Evolutionary conservation across 2,888 invertebrate genomes (phyloP).

Genomic region (Cheilosia impressa): DNA sequence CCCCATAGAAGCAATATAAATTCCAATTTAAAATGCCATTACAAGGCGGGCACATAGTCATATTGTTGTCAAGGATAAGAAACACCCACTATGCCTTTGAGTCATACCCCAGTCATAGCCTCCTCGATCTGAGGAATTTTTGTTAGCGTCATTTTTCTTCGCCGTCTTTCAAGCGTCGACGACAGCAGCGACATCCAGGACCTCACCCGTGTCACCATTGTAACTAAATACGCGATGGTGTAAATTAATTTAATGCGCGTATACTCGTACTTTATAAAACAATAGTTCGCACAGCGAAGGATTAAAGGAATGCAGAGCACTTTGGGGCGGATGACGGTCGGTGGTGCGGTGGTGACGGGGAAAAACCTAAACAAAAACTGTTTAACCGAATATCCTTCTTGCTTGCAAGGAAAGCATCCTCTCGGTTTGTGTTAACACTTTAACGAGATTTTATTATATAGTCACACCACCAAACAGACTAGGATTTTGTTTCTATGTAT

Average conservation of each 20-base stretch:
- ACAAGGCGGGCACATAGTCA: conserved; percentile 68
- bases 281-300: conserved; percentile 61
- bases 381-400: conserved; percentile 51
- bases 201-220: conserved; percentile 12
- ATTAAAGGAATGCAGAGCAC: conserved; percentile 55
- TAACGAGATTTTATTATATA: conserved; percentile 78
- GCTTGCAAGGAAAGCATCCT: conserved; percentile 3
- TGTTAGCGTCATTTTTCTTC: conserved; percentile 64
- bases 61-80: conserved; percentile 51
- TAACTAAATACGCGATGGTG: conserved; percentile 69
- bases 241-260: conserved; percentile 74
- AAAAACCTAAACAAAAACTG: conserved; percentile 18
- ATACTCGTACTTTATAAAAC: conserved; percentile 56
- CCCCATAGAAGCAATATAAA: conserved; percentile 66
- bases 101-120: background rate
- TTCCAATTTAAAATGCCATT: conserved; percentile 75
- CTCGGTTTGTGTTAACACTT: conserved; percentile 78
- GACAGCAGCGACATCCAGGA: conserved; percentile 6
- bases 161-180: conserved; percentile 32
- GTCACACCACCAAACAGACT: conserved; percentile 39
- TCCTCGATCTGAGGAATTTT: conserved; percentile 45
- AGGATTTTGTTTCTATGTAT: conserved; percentile 47
- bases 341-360: background rate
- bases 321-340: conserved; percentile 1
- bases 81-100: background rate